Percentiles rank a stretch among this genome's conserved stretches.
Evolutionary conservation across 23 tunicate genomes (phyloP).

Genomic region (Trididemnum miniatum): DNA sequence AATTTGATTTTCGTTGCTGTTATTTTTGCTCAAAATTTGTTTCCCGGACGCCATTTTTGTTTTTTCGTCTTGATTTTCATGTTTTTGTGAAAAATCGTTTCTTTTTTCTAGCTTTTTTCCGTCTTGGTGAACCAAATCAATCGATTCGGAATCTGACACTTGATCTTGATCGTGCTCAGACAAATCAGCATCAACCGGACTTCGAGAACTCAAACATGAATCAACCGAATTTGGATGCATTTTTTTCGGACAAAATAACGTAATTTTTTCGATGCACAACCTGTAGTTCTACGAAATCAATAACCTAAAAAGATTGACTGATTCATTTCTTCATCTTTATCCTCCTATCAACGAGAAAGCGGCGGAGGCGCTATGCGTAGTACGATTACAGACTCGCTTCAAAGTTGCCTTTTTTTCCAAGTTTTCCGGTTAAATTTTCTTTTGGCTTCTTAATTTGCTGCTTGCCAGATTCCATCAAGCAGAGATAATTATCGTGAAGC

Average conservation of each 20-base stretch:
- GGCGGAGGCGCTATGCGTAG: no score
- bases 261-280: background rate
- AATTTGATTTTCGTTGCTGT: background rate
- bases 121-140: background rate
- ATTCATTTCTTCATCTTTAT: no score
- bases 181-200: background rate
- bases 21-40: background rate
- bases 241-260: background rate
- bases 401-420: no score
- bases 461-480: no score
- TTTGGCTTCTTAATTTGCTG: no score
- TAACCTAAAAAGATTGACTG: no score
- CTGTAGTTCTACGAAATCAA: no score
- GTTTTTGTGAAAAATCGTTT: background rate
- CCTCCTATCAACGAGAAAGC: no score
- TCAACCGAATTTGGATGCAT: slow-evolving; percentile 5
- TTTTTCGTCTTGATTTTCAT: background rate
- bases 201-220: background rate
- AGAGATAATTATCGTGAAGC: no score
- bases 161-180: background rate
- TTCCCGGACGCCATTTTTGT: slow-evolving; percentile 7
- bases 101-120: background rate
- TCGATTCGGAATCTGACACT: background rate
- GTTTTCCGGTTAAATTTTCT: no score
- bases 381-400: no score